These are phyloP conservation scores for Lycopodina hypogea DNA, from an alignment of 37 sponge, comb jelly and placozoan genomes.

Conservation along the genomic window DNA sequence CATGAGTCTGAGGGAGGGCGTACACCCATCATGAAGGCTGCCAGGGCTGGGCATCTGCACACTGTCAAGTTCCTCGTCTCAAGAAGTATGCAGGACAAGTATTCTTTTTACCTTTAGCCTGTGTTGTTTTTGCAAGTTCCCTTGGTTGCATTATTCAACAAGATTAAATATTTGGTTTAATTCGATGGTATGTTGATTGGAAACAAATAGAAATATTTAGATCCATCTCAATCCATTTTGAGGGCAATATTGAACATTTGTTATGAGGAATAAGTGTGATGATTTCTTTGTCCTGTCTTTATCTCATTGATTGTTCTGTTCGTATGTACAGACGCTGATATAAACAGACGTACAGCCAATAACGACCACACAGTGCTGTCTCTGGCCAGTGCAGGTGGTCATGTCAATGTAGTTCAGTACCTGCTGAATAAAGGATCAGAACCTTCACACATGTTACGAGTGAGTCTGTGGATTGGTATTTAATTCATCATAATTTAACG, in stretches of 20 bases:
- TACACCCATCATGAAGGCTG: slow-evolving; percentile 88
- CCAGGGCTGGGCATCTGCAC: slow-evolving; percentile 73
- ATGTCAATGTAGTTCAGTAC: slow-evolving; percentile 73
- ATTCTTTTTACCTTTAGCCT: not conserved
- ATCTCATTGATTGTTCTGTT: not conserved
- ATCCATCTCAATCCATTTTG: too few relatives aligned
- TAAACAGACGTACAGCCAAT: slow-evolving; percentile 54
- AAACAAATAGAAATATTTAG: too few relatives aligned
- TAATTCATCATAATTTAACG: too few relatives aligned
- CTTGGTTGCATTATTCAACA: not conserved
- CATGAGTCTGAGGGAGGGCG: slow-evolving; percentile 80
- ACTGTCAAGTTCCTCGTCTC: slow-evolving; percentile 72
- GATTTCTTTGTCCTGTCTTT: not conserved
- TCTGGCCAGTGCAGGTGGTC: slow-evolving; percentile 83
- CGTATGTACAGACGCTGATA: slow-evolving; percentile 48
- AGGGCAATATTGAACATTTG: too few relatives aligned
- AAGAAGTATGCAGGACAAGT: slow-evolving; percentile 27
- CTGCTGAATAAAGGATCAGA: slow-evolving; percentile 69
- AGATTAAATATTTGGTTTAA: not conserved
- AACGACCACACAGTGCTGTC: slow-evolving; percentile 88
- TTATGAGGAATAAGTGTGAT: too few relatives aligned
- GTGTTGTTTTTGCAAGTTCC: not conserved
- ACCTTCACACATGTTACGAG: slow-evolving; percentile 67
- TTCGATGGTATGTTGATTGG: too few relatives aligned
- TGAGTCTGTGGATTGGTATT: slow-evolving; percentile 12